Conservation (phyloP, 2,888 invertebrate genomes). For the Calephelis perditalis region DNA sequence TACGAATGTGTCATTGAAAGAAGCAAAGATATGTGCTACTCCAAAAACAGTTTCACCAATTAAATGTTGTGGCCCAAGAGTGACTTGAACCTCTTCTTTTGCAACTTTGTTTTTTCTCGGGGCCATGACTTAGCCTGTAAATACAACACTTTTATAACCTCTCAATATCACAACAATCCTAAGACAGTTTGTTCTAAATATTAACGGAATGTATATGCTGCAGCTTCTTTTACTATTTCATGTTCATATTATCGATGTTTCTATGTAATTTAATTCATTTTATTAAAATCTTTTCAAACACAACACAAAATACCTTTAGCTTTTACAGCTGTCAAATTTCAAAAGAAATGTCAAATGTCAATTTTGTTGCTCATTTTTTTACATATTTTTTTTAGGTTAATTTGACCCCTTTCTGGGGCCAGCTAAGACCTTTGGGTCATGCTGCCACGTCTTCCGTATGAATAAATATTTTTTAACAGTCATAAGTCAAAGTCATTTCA, state of each 20-base stretch:
- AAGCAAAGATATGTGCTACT: slow-evolving; percentile 99
- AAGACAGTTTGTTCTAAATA: slow-evolving; percentile 33
- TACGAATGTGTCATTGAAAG: slow-evolving; percentile 99
- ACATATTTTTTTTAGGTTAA: no score
- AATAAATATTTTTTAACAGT: no score
- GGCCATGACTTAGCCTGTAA: slow-evolving; percentile 86
- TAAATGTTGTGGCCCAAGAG: slow-evolving; percentile 96
- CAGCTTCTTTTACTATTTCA: slow-evolving; percentile 25
- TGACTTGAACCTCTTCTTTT: slow-evolving; percentile 97
- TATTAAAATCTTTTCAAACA: slow-evolving; percentile 36
- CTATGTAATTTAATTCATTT: slow-evolving; percentile 27
- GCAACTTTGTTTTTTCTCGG: slow-evolving; percentile 98
- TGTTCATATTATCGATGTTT: slow-evolving; percentile 39
- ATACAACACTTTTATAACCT: slow-evolving; percentile 63
- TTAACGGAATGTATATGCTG: slow-evolving; percentile 22
- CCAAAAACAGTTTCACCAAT: slow-evolving; percentile 99
- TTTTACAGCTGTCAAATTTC: slow-evolving; percentile 73
- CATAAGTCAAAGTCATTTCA: no score
- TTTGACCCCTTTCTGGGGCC: no score
- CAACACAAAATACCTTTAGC: slow-evolving; percentile 60
- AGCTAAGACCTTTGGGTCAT: no score
- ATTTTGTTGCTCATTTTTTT: no score
- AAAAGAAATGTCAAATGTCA: slow-evolving; percentile 43
- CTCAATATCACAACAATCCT: slow-evolving; percentile 59
- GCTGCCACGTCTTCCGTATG: no score